A percentile compares a stretch with the other conserved stretches of the same genome.
These are phyloP conservation scores for Drosophila mercatorum DNA, from an alignment of 2,888 invertebrate species.

Conservation along the genomic window DNA sequence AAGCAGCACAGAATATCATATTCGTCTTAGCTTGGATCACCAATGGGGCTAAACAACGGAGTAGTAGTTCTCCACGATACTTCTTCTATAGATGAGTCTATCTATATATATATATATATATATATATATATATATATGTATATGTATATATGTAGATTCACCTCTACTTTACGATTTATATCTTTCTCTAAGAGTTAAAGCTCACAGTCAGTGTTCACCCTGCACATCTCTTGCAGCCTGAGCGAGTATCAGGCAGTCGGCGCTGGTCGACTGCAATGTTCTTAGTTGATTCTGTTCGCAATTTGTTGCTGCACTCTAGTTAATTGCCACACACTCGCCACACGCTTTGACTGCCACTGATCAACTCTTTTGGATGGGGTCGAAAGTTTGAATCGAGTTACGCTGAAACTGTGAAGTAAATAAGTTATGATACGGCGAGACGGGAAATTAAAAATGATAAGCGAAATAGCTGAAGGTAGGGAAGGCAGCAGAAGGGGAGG, in stretches of 20 bases:
- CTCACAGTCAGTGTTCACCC: not conserved
- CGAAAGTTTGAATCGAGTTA: conserved; percentile 36
- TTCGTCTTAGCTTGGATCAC: no score
- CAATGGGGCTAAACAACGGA: no score
- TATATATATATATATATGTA: no score
- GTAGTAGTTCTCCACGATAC: no score
- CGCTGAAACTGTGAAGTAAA: conserved; percentile 46
- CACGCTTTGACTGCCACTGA: conserved; percentile 32
- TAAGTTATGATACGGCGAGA: conserved; percentile 61
- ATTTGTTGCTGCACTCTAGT: conserved; percentile 22
- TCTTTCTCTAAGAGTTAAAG: no score
- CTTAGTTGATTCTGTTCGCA: not conserved
- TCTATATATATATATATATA: no score
- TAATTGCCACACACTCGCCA: conserved; percentile 17
- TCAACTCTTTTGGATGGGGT: conserved; percentile 1
- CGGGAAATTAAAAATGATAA: conserved; percentile 70
- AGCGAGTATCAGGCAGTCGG: not conserved
- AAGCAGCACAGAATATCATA: no score
- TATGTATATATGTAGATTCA: no score
- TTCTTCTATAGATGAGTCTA: no score
- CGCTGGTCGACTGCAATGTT: not conserved
- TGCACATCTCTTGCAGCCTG: not conserved
- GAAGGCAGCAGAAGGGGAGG: no score
- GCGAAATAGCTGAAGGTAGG: not conserved
- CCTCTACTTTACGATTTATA: no score